Conservation (phyloP, 2,888 invertebrate genomes). For the Ariolimax columbianus region DNA sequence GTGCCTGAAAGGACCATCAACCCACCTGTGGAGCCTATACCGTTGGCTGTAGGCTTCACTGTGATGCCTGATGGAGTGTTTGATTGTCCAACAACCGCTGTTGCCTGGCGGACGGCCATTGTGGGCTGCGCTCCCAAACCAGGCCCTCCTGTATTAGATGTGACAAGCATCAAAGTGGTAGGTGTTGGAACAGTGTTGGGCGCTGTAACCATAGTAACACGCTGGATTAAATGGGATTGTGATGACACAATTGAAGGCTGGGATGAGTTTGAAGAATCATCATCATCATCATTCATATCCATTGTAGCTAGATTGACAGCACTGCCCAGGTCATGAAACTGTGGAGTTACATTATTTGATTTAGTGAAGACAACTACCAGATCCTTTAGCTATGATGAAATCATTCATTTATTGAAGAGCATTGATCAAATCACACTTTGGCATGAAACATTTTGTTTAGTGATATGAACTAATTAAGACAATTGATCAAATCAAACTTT, state of each 20-base stretch:
- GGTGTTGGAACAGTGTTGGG: conserved; percentile 56
- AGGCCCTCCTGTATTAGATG: conserved; percentile 53
- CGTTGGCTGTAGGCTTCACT: conserved; percentile 57
- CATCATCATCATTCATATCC: conserved; percentile 63
- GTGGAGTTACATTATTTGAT: conserved; percentile 46
- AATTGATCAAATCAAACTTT: no score
- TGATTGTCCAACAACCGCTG: conserved; percentile 53
- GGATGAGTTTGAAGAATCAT: conserved; percentile 49
- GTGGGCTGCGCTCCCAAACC: conserved; percentile 44
- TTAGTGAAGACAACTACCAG: no score
- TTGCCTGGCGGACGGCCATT: conserved; percentile 52
- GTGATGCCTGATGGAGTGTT: conserved; percentile 53
- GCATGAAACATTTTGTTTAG: no score
- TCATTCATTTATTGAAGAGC: no score
- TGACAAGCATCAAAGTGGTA: conserved; percentile 68
- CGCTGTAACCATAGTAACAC: conserved; percentile 44
- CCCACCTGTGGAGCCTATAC: conserved; percentile 58
- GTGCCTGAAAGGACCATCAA: conserved; percentile 68
- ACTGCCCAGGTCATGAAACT: conserved; percentile 74
- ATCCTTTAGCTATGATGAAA: no score
- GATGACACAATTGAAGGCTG: conserved; percentile 56
- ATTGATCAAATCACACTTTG: no score
- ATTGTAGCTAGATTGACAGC: conserved; percentile 68
- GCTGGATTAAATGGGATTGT: conserved; percentile 49
- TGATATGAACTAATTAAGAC: no score